Base-by-base conservation (phyloP, 1,140 invertebrate species). In the Drosophila subpulchrella region DNA sequence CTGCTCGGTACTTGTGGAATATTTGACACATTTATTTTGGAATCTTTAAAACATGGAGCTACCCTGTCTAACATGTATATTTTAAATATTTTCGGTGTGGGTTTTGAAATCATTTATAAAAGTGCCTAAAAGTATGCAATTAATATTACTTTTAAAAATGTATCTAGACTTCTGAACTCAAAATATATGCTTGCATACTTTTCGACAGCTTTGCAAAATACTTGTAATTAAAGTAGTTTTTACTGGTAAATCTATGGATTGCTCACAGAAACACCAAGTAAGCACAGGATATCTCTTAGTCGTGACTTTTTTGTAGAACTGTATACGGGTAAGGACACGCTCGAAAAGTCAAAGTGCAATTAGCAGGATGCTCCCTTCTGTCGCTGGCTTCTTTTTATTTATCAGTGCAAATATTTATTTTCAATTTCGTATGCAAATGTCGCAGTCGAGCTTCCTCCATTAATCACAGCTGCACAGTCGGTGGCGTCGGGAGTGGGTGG, bases 401-500 rank as follows among this genome's bases (percentile, higher is more conserved):
- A 80, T 89, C 76, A 80, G 46, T 74, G 71, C 80, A 88, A 88
- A 89, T 83, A 88, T 88, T 88, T 88, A 59, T 82, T 88, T 88
- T 88, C 79, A 88, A 88, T 88, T 89, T 89, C 80, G 72, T 80
- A 89, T 89, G 83, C 79, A 88, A 88, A 89, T 89, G 79, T 89
- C 73, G 67, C 65, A 30, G 65, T 20, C 51, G 38, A 46, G 32
- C 27, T 63, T 38, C 30, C 44, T 51, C 67, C 84, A 86, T 86
- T 89, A 89, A 86, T 86, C 83, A 83, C 39, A 56, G 27, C 27
- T 44, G 54, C 46, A 42, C 59, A 61, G 36, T 39, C 15, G n/a
- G 24, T 7, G 24, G 27, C 44, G 46, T 7, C 30, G 48, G 2
- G 56, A 55, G 55, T 78, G 46, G 34, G 48, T 44, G 55, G 65